Base-by-base conservation (phyloP, 2,888 invertebrate genomes). In the Rhamphomyia laevipes region DNA sequence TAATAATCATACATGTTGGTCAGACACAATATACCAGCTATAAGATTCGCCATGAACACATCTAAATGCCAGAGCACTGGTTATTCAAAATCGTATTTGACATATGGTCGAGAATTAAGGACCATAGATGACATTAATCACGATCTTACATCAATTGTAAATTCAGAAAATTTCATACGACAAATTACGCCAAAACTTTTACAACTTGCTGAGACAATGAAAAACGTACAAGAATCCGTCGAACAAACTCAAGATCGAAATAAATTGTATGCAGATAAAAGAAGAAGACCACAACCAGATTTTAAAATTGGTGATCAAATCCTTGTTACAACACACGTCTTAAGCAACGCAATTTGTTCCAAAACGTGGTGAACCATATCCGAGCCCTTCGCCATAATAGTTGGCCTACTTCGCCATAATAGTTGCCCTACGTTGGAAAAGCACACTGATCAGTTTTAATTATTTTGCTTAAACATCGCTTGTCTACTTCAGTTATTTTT, bases 11-110 rank as follows among this genome's bases (percentile, higher is more conserved):
- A 40, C 10, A 4, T 23, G 43, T 6, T 49, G 46, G 52, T 30
- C 40, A 2, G 33, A 38, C 1, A 38, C 1, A 45, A 59, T 3
- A 46, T 69, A 4, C 57, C 67, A 1, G 45, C 58, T 0, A 60
- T 67, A 0, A 48, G 66, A 1, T 69, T 66, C 43, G 63, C 65
- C 0, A 62, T 67, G 58, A 69, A 68, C 44, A 59, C 62, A 0
- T 54, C 59, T 0, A 46, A 38, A 4, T 57, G 58, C 38, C 47
- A 55, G 31, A 52, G 56, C n/a, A 65, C 65, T 3, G 58, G 60
- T 3, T 53, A 47, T 30, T 53, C 64, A 1, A 56, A 65, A 2
- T 63, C 64, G 1, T 65, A 57, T 40, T 45, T 66, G 1, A 65
- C 61, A 23, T 61, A 61, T 37, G 67, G 58, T 0, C 41, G 66